Conservation (phyloP, 1,140 invertebrate species). For the Dendrolimus punctatus region DNA sequence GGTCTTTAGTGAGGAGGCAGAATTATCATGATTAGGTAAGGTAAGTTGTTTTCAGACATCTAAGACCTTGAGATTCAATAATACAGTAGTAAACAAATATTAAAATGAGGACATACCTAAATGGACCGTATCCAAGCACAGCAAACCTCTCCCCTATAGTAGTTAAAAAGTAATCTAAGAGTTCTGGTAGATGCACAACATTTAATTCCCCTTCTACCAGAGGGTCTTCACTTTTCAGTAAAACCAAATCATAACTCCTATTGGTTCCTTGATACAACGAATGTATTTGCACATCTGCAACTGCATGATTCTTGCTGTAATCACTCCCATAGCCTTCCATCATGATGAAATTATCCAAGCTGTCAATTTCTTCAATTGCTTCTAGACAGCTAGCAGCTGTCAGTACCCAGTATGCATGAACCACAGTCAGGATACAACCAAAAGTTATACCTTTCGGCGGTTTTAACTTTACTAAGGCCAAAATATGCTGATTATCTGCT, state of each 20-base stretch:
- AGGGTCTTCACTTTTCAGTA: constrained; percentile 27
- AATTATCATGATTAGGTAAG: no score
- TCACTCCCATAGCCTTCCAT: constrained; percentile 25
- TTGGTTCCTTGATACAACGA: constrained; percentile 38
- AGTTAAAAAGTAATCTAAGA: constrained; percentile 34
- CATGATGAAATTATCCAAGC: constrained; percentile 44
- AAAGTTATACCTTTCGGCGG: constrained; percentile 29
- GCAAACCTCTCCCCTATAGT: constrained; percentile 34
- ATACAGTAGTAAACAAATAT: neutral
- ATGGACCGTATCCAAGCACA: constrained; percentile 39
- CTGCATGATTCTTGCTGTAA: constrained; percentile 12
- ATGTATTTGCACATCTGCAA: constrained; percentile 40
- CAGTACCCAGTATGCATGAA: constrained; percentile 40
- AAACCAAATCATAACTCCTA: constrained; percentile 33
- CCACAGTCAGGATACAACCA: constrained; percentile 40
- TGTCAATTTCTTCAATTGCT: constrained; percentile 43
- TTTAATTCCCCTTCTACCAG: constrained; percentile 7
- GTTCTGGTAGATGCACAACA: constrained; percentile 15
- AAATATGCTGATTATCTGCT: constrained; percentile 12
- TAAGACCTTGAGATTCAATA: neutral
- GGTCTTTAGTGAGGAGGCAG: no score
- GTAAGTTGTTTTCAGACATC: neutral
- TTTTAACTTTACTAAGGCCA: constrained; percentile 43
- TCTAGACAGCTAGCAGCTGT: constrained; percentile 56
- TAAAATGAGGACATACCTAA: constrained; percentile 24